Conservation (phyloP, 92 coral and sea anemone genomes). For the Porites rus region DNA sequence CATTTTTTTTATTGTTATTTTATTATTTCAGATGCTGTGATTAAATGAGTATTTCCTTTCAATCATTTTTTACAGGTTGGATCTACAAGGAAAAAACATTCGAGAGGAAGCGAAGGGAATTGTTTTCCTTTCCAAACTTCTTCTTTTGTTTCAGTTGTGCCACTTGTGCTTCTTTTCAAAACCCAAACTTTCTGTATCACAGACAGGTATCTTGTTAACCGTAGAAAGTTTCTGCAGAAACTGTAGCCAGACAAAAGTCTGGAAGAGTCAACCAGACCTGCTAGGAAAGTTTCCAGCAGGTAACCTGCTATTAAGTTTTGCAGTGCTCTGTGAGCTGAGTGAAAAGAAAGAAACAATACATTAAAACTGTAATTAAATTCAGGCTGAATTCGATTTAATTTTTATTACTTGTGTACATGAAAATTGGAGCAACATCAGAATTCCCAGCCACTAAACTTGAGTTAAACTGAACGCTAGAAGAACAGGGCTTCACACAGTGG, state of each 20-base stretch:
- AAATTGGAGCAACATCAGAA: too few relatives aligned
- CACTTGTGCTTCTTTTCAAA: conserved; percentile 31
- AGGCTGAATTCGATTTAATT: too few relatives aligned
- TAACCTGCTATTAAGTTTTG: conserved; percentile 20
- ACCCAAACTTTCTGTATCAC: conserved; percentile 7
- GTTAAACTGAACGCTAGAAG: too few relatives aligned
- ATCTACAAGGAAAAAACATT: not conserved
- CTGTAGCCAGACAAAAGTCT: not conserved
- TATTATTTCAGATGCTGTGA: too few relatives aligned
- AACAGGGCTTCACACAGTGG: too few relatives aligned
- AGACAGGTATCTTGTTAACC: conserved; percentile 35
- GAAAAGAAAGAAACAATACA: too few relatives aligned
- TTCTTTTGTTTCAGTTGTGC: conserved; percentile 33
- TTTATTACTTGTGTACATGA: too few relatives aligned
- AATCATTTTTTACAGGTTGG: not conserved
- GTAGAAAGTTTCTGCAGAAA: conserved; percentile 5
- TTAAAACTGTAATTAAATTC: too few relatives aligned
- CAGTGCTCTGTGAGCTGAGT: not conserved
- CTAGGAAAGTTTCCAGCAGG: conserved; percentile 19
- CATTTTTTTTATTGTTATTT: too few relatives aligned
- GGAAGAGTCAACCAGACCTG: conserved; percentile 40
- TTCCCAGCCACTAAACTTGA: too few relatives aligned
- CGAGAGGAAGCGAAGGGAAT: conserved; percentile 50
- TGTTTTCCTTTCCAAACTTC: conserved; percentile 27
- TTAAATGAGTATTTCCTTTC: too few relatives aligned